Evolutionary conservation across 2,888 invertebrate species (phyloP), one percentile per base, ranked within the genome.

Genomic region (Ceriagrion tenellum): DNA sequence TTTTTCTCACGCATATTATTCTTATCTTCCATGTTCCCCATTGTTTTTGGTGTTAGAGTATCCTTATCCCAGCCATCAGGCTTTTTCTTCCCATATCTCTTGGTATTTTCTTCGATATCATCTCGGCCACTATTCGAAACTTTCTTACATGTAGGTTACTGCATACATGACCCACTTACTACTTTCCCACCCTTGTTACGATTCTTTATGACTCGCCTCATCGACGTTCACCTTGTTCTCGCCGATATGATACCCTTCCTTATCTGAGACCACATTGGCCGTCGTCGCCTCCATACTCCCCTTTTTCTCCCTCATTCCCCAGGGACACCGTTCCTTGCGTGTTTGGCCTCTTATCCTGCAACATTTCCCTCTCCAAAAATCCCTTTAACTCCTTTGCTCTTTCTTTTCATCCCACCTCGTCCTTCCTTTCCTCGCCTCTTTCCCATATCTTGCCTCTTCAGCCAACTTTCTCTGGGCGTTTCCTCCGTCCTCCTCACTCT

Each of bases 301-400:
- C 81, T 81, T 81, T 81, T 81, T 35, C 26, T 69, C 81, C 35
- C 69, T 69, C 23, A 26, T 3, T 69, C 69, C 26, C 81, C 26
- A 16, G 35, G 81, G 81, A 35, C 81, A 81, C 35, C 30, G 6
- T 35, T 81, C 35, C 81, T 8, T 16, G 81, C 74, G 74, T 81
- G 81, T 81, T 81, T 35, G 81, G 81, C 81, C 35, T n/a, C 35
- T 81, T 35, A 81, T 81, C 30, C 69, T 69, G n/a, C 69, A 69
- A 69, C 26, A 69, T 69, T 69, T 69, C 26, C 81, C 81, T 35
- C 30, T 81, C 81, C 81, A 18, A 35, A 81, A 81, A 81, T 81
- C 81, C 81, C 81, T 12, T 81, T 81, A 81, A 81, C 81, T 81
- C 81, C 81, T 81, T 81, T 69, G 10, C 16, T 35, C 81, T 55